A percentile compares a stretch with the other conserved stretches of the same genome.
Conservation (phyloP, 2,888 invertebrate species). For the Lapara coniferarum region DNA sequence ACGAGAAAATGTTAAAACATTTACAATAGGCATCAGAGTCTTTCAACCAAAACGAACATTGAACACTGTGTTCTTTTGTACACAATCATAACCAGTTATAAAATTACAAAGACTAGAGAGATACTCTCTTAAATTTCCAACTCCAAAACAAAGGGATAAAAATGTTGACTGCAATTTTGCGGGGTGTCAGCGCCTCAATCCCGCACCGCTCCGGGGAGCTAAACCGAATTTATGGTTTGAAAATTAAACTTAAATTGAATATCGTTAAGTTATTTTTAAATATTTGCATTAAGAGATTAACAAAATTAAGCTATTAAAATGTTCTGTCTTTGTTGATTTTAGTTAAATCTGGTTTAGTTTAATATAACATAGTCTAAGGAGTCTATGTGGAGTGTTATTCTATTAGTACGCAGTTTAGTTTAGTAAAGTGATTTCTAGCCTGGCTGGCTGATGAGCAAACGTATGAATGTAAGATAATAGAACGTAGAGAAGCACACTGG, state of each 20-base stretch:
- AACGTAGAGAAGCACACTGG: conserved; percentile 21
- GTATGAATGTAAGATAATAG: conserved; percentile 25
- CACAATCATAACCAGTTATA: conserved; percentile 66
- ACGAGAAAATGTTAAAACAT: conserved; percentile 49
- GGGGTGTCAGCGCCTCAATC: conserved; percentile 67
- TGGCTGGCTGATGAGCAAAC: conserved; percentile 12
- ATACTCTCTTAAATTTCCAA: conserved; percentile 66
- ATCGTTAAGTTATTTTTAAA: conserved; percentile 72
- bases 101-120: conserved; percentile 67
- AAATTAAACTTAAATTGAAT: conserved; percentile 82
- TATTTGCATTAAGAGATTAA: conserved; percentile 66
- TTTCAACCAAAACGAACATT: conserved; percentile 53
- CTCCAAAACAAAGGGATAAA: conserved; percentile 76
- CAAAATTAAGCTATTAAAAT: not conserved
- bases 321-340: conserved; percentile 12
- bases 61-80: conserved; percentile 48
- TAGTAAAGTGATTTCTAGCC: not conserved
- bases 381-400: not conserved
- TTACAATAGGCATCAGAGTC: conserved; percentile 45
- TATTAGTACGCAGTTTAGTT: conserved; percentile 6
- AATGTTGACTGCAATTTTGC: conserved; percentile 76
- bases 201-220: conserved; percentile 71
- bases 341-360: not conserved
- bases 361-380: not conserved
- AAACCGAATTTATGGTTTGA: conserved; percentile 80